Evolutionary conservation across 2,888 invertebrate species (phyloP).

Genomic region (Arrhopalites spinosus): DNA sequence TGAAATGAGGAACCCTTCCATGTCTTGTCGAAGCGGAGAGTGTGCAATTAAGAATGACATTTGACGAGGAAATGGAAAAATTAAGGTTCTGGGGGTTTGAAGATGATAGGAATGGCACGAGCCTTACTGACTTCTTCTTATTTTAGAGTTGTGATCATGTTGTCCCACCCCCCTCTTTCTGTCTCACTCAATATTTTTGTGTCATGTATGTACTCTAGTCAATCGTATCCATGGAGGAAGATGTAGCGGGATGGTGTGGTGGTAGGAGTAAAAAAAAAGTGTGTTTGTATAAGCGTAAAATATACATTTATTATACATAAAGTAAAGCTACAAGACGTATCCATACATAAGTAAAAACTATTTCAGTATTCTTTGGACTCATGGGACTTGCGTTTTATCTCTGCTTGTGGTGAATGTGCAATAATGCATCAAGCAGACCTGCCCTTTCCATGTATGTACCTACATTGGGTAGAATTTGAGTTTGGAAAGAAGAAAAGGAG

Average conservation of each 20-base stretch:
- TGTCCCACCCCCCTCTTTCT: background rate
- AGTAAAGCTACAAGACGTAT: conserved; percentile 5
- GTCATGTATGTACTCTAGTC: background rate
- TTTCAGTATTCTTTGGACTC: conserved; percentile 15
- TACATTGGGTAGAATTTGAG: background rate
- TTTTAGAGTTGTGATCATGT: background rate
- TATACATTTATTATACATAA: conserved; percentile 27
- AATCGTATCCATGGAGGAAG: background rate
- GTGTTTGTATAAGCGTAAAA: conserved; percentile 15
- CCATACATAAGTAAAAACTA: conserved; percentile 15
- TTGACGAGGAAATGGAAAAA: conserved; percentile 46
- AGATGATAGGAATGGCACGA: conserved; percentile 21
- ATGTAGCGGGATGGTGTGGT: background rate
- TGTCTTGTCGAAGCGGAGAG: conserved; percentile 18
- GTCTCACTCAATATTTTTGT: background rate
- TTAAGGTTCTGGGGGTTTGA: conserved; percentile 35
- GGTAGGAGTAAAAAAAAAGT: background rate
- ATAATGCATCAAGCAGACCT: conserved; percentile 18
- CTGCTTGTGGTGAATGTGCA: conserved; percentile 17
- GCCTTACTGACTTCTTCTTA: background rate
- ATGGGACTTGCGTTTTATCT: conserved; percentile 7
- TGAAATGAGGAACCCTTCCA: conserved; percentile 18
- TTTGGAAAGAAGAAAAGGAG: background rate
- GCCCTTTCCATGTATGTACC: background rate
- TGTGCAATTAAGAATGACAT: conserved; percentile 52